phyloP scores from a whole-genome alignment of 1,140 invertebrate genomes.

The Pseudomyrmex pallidus region DNA sequence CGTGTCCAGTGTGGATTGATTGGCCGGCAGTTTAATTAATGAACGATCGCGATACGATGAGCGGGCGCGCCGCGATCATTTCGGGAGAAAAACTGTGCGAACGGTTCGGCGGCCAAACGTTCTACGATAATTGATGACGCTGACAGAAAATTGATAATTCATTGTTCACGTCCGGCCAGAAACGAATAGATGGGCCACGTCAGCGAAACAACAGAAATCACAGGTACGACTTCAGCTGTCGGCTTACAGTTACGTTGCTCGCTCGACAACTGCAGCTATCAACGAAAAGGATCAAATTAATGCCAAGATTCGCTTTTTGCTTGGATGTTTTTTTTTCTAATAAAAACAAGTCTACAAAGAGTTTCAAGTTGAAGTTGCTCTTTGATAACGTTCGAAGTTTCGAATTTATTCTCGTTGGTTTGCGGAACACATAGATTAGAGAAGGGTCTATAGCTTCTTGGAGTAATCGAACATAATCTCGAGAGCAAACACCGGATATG shows the following conservation, averaged over 20 bases:
- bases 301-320: no score
- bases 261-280: conserved; percentile 12
- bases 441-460: background rate
- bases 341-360: background rate
- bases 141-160: conserved; percentile 63
- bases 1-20: conserved; percentile 46
- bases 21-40: conserved; percentile 59
- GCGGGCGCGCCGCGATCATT: conserved; percentile 29
- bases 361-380: conserved; percentile 26
- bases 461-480: conserved; percentile 52
- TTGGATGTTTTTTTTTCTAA: no score
- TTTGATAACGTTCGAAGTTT: background rate
- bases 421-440: conserved; percentile 10
- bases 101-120: conserved; percentile 13
- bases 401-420: conserved; percentile 32
- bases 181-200: conserved; percentile 39
- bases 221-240: conserved; percentile 13
- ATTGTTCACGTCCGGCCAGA: conserved; percentile 48
- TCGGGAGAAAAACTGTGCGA: conserved; percentile 39
- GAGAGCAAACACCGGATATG: conserved; percentile 58
- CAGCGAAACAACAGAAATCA: conserved; percentile 58
- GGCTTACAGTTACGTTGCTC: conserved; percentile 12
- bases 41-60: conserved; percentile 54
- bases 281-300: background rate
- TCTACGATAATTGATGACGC: conserved; percentile 59